Conservation (phyloP, 2,888 invertebrate species). For the Philhelius pedissequus region DNA sequence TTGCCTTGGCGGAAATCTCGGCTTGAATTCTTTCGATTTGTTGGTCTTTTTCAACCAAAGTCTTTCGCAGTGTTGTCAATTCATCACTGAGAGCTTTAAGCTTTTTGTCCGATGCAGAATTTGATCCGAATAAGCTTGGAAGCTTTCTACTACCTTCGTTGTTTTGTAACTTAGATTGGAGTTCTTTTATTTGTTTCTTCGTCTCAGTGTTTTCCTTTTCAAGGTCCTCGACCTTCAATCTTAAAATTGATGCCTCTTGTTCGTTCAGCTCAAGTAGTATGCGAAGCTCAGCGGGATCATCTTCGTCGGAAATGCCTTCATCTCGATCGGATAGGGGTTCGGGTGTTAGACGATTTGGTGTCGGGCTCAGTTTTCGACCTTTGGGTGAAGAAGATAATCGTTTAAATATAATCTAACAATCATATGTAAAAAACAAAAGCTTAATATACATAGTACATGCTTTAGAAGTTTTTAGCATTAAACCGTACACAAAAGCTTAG, state of each 20-base stretch:
- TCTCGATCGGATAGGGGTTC: constrained; percentile 85
- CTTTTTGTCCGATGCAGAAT: constrained; percentile 73
- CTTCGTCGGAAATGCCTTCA: constrained; percentile 87
- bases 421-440: neutral
- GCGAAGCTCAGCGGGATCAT: constrained; percentile 90
- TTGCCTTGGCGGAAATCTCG: constrained; percentile 81
- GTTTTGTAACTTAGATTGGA: constrained; percentile 84
- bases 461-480: neutral
- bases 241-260: constrained; percentile 91
- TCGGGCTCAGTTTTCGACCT: constrained; percentile 86
- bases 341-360: constrained; percentile 83
- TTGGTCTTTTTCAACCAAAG: constrained; percentile 89
- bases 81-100: constrained; percentile 85
- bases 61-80: constrained; percentile 85
- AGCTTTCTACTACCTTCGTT: constrained; percentile 38
- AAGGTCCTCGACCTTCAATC: constrained; percentile 90
- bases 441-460: neutral
- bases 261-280: constrained; percentile 93
- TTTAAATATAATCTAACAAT: neutral
- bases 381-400: too few species aligned
- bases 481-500: neutral
- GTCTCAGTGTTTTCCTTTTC: constrained; percentile 88
- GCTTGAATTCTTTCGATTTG: constrained; percentile 88
- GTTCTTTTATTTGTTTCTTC: constrained; percentile 87
- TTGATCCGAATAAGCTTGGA: constrained; percentile 70